Percentiles rank a stretch among this genome's conserved stretches.
These are phyloP conservation scores for Pachypeltis micranthus DNA, from an alignment of 1,140 invertebrate species.

Conservation along the genomic window DNA sequence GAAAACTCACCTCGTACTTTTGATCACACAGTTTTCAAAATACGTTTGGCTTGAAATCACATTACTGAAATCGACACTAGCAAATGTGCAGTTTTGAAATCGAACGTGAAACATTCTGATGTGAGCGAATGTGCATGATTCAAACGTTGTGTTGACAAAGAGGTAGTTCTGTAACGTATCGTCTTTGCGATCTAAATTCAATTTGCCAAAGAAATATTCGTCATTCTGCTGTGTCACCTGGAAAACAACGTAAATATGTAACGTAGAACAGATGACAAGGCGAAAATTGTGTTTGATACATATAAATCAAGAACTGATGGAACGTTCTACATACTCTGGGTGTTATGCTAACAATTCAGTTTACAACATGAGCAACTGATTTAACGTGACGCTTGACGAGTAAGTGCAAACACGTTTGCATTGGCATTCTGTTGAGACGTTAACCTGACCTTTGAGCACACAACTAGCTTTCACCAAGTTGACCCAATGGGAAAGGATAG, in stretches of 20 bases:
- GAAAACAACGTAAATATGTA: background rate
- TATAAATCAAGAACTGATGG: no score
- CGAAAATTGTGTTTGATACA: background rate
- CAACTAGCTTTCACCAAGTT: no score
- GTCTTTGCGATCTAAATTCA: conserved; percentile 29
- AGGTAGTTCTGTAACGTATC: conserved; percentile 35
- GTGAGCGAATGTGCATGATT: conserved; percentile 38
- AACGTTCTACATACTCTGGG: no score
- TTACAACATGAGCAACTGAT: no score
- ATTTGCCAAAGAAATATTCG: conserved; percentile 11
- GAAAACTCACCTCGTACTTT: background rate
- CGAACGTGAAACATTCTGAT: conserved; percentile 38
- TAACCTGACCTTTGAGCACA: no score
- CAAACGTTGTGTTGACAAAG: conserved; percentile 35
- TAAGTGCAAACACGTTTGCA: no score
- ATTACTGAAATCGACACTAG: conserved; percentile 36
- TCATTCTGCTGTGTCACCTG: background rate
- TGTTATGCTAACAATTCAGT: no score
- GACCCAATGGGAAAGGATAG: no score
- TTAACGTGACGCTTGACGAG: no score
- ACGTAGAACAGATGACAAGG: background rate
- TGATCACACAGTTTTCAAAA: conserved; percentile 37
- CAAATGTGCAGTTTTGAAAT: conserved; percentile 38
- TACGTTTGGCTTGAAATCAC: conserved; percentile 38
- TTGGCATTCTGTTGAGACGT: no score